phyloP scores from a whole-genome alignment of 2,888 invertebrate genomes.

The Escarpia spicata region DNA sequence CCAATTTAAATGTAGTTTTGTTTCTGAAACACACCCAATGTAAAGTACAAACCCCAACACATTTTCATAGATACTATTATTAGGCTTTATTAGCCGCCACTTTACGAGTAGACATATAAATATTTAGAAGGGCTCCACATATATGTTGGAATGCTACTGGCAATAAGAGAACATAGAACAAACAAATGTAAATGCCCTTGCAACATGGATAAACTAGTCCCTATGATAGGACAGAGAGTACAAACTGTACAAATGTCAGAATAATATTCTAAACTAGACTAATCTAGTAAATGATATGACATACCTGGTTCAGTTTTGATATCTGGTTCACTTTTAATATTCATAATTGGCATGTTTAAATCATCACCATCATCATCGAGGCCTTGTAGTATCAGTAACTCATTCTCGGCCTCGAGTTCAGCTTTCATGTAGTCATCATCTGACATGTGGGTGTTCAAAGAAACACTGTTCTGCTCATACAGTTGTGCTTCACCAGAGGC shows the following conservation, averaged over 20 bases:
- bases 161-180: not conserved
- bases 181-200: not conserved
- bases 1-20: too few relatives aligned
- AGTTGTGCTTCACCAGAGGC: not conserved
- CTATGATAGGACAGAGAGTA: not conserved
- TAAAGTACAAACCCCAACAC: too few relatives aligned
- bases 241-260: not conserved
- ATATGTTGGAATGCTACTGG: too few relatives aligned
- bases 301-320: not conserved
- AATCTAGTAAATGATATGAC: too few relatives aligned
- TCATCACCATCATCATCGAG: not conserved
- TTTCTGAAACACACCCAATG: too few relatives aligned
- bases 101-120: not conserved
- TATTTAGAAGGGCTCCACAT: not conserved
- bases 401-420: conserved; percentile 3
- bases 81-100: too few relatives aligned
- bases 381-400: not conserved
- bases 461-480: not conserved
- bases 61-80: too few relatives aligned
- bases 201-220: not conserved
- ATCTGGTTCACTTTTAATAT: not conserved
- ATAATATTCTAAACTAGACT: not conserved
- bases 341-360: not conserved
- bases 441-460: not conserved
- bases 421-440: not conserved